Percentiles rank a stretch among this genome's conserved stretches.
These are phyloP conservation scores for Dynastes maya DNA, from an alignment of 2,888 invertebrate species.

Conservation along the genomic window DNA sequence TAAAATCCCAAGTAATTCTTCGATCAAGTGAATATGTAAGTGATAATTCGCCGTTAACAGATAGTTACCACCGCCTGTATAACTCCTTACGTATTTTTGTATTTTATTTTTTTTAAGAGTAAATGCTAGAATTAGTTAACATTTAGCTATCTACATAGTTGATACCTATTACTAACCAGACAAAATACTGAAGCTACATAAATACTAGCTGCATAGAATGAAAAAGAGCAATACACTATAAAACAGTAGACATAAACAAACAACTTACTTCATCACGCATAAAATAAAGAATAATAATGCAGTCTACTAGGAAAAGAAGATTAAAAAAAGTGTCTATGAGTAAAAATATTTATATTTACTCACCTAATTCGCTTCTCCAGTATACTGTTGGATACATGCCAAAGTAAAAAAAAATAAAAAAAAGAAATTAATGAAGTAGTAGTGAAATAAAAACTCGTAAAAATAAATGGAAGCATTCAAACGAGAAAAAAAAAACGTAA, in stretches of 20 bases:
- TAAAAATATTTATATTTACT: conserved; percentile 65
- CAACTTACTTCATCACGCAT: conserved; percentile 12
- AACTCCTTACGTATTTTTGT: too few species aligned
- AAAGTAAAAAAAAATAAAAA: conserved; percentile 71
- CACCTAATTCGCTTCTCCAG: conserved; percentile 90
- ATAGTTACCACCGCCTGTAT: too few species aligned
- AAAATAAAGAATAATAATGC: conserved; percentile 27
- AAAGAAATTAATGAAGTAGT: conserved; percentile 59
- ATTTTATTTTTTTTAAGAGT: too few species aligned
- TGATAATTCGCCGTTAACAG: too few species aligned
- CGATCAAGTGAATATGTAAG: too few species aligned
- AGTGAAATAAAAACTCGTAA: conserved; percentile 55
- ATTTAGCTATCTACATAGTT: too few species aligned
- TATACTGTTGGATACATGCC: conserved; percentile 78
- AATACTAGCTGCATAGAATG: conserved; percentile 1
- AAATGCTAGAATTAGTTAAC: too few species aligned
- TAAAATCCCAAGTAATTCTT: too few species aligned
- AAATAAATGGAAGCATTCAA: conserved; percentile 49
- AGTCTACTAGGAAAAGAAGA: conserved; percentile 19
- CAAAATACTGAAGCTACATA: not conserved
- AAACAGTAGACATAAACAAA: conserved; percentile 19
- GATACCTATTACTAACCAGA: too few species aligned
- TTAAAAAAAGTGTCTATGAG: conserved; percentile 17
- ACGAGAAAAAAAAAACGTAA: conserved; percentile 43
- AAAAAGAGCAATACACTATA: not conserved